phyloP scores from a whole-genome alignment of 2,797 vertebrate genomes.

The Sebastes minor region DNA sequence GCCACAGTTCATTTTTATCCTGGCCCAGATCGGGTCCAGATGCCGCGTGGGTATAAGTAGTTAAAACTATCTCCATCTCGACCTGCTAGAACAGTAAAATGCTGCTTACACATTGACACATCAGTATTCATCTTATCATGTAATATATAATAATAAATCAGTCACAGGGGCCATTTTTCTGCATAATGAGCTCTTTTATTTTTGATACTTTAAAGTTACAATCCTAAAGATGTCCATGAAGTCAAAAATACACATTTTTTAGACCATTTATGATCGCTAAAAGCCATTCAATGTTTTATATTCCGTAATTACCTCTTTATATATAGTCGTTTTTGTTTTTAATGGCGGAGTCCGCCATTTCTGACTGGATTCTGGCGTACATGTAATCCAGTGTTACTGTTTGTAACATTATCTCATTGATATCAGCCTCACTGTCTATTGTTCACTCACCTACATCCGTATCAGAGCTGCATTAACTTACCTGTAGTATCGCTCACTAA shows the following conservation, averaged over 20 bases:
- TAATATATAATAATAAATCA: background rate
- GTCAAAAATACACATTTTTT: too few species aligned
- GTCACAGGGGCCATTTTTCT: background rate
- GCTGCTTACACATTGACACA: background rate
- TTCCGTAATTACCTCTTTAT: background rate
- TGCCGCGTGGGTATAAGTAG: too few species aligned
- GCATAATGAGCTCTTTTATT: background rate
- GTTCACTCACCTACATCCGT: too few species aligned
- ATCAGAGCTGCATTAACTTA: background rate
- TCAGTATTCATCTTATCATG: background rate
- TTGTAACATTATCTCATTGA: too few species aligned
- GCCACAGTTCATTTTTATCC: accelerated
- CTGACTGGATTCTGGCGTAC: too few species aligned
- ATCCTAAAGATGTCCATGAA: background rate
- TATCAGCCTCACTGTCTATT: too few species aligned
- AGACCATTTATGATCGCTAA: background rate
- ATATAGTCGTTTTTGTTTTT: too few species aligned
- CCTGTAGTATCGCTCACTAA: background rate
- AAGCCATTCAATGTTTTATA: background rate
- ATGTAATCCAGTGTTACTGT: too few species aligned
- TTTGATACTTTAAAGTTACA: background rate
- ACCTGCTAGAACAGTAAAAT: background rate
- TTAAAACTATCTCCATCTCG: background rate
- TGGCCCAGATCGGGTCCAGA: too few species aligned
- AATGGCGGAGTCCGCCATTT: too few species aligned